Evolutionary conservation across 1,140 invertebrate genomes (phyloP), one percentile per base, ranked within the genome.

Genomic region (Penaeus chinensis): DNA sequence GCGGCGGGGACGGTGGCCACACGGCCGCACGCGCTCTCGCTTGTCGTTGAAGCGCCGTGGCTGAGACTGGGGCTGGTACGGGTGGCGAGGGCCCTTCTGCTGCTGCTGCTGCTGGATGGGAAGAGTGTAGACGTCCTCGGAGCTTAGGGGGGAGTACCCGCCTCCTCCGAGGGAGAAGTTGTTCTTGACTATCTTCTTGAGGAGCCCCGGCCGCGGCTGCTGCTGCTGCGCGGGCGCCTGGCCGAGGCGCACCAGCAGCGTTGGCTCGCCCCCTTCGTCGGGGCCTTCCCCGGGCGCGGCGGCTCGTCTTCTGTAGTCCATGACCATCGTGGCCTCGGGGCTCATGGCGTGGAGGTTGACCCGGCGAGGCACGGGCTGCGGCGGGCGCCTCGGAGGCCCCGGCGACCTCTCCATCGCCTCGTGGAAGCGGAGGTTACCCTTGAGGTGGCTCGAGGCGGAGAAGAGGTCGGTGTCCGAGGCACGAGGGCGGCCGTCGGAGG

Each of bases 1-100:
- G n/a, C 82, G 42, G 20, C 87, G 82, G 47, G 87, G 87, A 60
- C 87, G 87, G 87, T 88, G 87, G 42, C 87, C 87, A 84, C 87
- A 88, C 8, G 87, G 87, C 19, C 87, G 74, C 42, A 88, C 63
- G 54, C 86, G 63, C 32, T 88, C 86, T 11, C 19, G 24, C 18
- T 63, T 71, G 54, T 85, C 83, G 10, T 85, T 76, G 11, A 19
- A 60, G 13, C 82, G n/a, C 61, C 76, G 82, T 22, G 71, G 66
- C 27, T 62, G 74, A 16, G 24, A 20, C 22, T 85, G 83, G 20
- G 65, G 71, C 37, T 85, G 83, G 32, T 20, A 47, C 62, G 77
- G 83, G 54, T 54, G 54, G 5, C 54, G 54, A 13, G 54, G 54
- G 54, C 54, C 54, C 74, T 85, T 76, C 19, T 62, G 61, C 37